phyloP scores from a whole-genome alignment of 2,888 invertebrate species.

The Drosophila borealis region DNA sequence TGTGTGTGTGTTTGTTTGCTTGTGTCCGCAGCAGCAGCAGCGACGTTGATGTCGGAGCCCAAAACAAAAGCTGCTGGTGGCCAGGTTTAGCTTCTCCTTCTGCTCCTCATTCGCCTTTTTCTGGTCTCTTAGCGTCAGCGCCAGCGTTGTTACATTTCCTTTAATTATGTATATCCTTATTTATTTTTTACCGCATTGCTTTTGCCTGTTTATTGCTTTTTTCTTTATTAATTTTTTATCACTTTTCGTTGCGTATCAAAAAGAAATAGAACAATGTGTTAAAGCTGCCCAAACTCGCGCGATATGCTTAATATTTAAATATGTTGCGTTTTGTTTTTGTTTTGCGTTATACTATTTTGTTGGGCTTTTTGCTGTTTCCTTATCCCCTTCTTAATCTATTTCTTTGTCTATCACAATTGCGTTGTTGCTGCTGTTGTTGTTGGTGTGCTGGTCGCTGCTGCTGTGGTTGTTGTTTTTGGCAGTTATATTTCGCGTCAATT shows the following conservation, averaged over 20 bases:
- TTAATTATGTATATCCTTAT: conserved; percentile 50
- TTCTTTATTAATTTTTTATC: conserved; percentile 12
- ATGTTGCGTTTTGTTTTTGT: conserved; percentile 56
- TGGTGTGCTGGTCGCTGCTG: conserved; percentile 48
- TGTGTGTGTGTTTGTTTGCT: conserved; percentile 33
- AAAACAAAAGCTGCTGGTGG: conserved; percentile 58
- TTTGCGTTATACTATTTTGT: conserved; percentile 34
- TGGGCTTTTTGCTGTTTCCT: conserved; percentile 48
- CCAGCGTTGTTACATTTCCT: conserved; percentile 39
- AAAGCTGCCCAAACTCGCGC: conserved; percentile 48
- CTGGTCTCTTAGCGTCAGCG: conserved; percentile 29
- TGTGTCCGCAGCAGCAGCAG: conserved; percentile 56
- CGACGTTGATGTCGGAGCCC: conserved; percentile 44
- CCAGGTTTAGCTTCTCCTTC: conserved; percentile 46
- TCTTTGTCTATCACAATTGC: conserved; percentile 82
- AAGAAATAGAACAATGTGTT: conserved; percentile 43
- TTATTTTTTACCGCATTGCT: conserved; percentile 66
- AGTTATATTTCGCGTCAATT: conserved; percentile 64
- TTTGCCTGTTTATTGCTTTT: conserved; percentile 42
- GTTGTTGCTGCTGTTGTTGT: conserved; percentile 65
- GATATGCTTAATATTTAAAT: conserved; percentile 56
- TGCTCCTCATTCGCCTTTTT: conserved; percentile 33
- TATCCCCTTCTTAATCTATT: conserved; percentile 73
- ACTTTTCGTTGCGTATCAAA: conserved; percentile 65
- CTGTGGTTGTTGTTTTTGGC: conserved; percentile 67